phyloP scores from a whole-genome alignment of 2,888 invertebrate genomes.

The Rhamphomyia laevipes region DNA sequence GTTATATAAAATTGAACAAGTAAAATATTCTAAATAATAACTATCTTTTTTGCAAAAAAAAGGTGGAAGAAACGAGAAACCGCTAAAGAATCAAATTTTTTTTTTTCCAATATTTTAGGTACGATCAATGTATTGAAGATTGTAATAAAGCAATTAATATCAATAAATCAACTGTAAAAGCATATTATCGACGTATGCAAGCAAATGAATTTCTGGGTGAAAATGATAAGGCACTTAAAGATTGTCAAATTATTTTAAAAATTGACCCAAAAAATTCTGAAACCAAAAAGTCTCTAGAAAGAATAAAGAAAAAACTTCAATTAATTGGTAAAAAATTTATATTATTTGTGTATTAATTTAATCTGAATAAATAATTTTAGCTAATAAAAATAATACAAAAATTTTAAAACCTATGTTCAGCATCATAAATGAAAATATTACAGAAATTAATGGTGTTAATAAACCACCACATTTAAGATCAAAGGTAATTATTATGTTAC shows the following conservation, averaged over 20 bases:
- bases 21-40: too few species aligned
- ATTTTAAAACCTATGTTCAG: constrained; percentile 8
- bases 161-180: constrained; percentile 72
- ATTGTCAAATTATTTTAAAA: constrained; percentile 55
- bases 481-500: constrained; percentile 15
- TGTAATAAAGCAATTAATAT: constrained; percentile 68
- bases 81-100: not conserved
- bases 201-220: constrained; percentile 62
- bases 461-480: constrained; percentile 31
- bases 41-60: not conserved
- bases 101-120: constrained; percentile 18
- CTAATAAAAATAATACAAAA: not conserved
- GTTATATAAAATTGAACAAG: constrained; percentile 70
- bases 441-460: constrained; percentile 26
- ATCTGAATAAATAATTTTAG: not conserved
- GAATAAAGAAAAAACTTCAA: constrained; percentile 28
- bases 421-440: constrained; percentile 15
- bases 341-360: not conserved
- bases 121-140: constrained; percentile 44
- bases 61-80: not conserved
- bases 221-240: constrained; percentile 55
- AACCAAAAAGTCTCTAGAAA: constrained; percentile 40
- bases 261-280: constrained; percentile 70
- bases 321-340: constrained; percentile 21
- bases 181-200: constrained; percentile 67